Percentiles rank a stretch among this genome's conserved stretches.
Conservation (phyloP, 2,113 vertebrate species). For the Bungarus multicinctus region DNA sequence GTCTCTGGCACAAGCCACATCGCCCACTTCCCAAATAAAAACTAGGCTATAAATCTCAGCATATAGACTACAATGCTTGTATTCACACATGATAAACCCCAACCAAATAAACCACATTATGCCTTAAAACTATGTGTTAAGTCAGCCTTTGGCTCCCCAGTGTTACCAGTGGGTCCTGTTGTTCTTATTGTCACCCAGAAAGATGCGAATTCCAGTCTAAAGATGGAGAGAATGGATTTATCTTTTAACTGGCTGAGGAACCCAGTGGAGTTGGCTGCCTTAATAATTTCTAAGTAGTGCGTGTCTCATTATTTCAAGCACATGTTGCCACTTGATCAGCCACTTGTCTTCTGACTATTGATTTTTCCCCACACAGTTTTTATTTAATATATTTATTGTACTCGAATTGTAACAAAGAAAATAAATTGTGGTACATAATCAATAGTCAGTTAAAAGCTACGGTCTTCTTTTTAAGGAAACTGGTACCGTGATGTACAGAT, state of each 20-base stretch:
- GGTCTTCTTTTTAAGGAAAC: conserved; percentile 53
- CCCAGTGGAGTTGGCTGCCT: background rate
- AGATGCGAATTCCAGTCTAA: background rate
- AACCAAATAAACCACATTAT: background rate
- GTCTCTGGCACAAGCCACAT: background rate
- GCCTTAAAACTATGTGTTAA: background rate
- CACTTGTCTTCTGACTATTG: background rate
- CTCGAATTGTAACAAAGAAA: conserved; percentile 59
- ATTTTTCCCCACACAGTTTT: conserved; percentile 30
- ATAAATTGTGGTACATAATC: conserved; percentile 57
- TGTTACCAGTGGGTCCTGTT: background rate
- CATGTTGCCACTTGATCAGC: background rate
- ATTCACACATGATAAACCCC: background rate
- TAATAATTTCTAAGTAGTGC: background rate
- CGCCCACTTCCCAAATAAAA: background rate
- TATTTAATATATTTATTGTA: conserved; percentile 54
- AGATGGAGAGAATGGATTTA: background rate
- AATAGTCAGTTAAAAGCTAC: conserved; percentile 55
- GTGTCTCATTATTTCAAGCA: conserved; percentile 5
- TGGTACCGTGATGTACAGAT: conserved; percentile 40
- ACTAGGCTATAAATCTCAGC: background rate
- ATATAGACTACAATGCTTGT: background rate
- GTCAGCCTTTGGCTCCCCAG: background rate
- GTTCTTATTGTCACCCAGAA: background rate
- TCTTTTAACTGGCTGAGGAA: background rate